phyloP scores from a whole-genome alignment of 2,888 invertebrate genomes.

The Melanchra persicariae region DNA sequence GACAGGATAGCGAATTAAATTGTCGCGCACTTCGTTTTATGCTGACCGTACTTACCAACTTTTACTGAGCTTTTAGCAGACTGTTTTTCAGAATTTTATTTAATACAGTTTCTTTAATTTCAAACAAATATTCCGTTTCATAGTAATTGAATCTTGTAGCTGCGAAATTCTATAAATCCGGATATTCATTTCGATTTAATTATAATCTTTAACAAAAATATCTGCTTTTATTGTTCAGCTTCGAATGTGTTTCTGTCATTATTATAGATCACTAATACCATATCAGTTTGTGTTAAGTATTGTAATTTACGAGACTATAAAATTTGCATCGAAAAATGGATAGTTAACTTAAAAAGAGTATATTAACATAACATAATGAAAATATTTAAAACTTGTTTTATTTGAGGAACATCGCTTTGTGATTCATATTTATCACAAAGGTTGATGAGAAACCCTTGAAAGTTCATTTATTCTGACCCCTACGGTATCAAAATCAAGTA shows the following conservation, averaged over 20 bases:
- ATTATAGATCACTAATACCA: constrained; percentile 36
- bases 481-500: constrained; percentile 73
- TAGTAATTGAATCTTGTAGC: background rate
- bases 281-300: constrained; percentile 40
- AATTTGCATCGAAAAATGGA: constrained; percentile 55
- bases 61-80: background rate
- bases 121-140: background rate
- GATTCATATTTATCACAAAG: constrained; percentile 56
- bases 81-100: constrained; percentile 3
- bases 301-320: constrained; percentile 52
- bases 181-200: background rate
- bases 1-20: background rate
- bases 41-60: constrained; percentile 8
- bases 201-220: constrained; percentile 17
- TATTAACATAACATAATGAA: constrained; percentile 63
- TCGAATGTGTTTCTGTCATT: constrained; percentile 29
- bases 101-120: background rate
- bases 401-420: constrained; percentile 34
- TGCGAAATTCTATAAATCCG: constrained; percentile 11
- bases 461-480: constrained; percentile 62
- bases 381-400: constrained; percentile 57
- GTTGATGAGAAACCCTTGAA: constrained; percentile 61
- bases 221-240: constrained; percentile 21
- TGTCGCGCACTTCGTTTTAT: background rate
- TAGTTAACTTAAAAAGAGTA: constrained; percentile 39